A percentile compares a stretch with the other conserved stretches of the same genome.
phyloP scores from a whole-genome alignment of 2,797 vertebrate genomes.

The Novumbra hubbsi region DNA sequence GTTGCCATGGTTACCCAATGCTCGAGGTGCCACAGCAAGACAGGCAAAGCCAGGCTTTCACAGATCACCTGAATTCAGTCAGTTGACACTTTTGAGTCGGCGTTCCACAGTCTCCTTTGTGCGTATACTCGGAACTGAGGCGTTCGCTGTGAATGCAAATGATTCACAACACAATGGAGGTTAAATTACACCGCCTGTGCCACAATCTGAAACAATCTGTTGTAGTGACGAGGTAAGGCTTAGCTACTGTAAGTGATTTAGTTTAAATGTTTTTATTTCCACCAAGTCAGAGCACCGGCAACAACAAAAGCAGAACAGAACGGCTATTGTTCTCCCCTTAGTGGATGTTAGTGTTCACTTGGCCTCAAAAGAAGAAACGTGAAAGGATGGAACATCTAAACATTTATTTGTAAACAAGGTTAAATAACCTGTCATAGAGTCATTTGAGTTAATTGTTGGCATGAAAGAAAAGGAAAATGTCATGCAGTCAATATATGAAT shows the following conservation, averaged over 20 bases:
- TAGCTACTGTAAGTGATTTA: constrained; percentile 56
- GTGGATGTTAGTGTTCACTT: not conserved
- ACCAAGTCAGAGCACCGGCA: constrained; percentile 43
- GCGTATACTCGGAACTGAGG: constrained; percentile 57
- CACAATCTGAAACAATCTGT: constrained; percentile 60
- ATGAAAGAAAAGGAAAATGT: constrained; percentile 6
- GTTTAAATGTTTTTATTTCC: constrained; percentile 46
- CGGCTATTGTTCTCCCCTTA: constrained; percentile 25
- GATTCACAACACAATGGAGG: constrained; percentile 60
- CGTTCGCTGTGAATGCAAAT: constrained; percentile 68
- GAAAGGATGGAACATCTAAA: too few species aligned
- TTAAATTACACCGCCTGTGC: constrained; percentile 23
- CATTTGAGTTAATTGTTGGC: not conserved
- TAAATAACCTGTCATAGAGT: not conserved
- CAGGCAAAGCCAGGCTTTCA: constrained; percentile 73
- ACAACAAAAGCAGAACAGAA: constrained; percentile 46
- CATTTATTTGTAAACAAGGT: too few species aligned
- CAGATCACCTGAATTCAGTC: constrained; percentile 73
- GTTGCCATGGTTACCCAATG: constrained; percentile 74
- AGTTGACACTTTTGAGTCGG: constrained; percentile 54
- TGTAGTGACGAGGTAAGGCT: constrained; percentile 49
- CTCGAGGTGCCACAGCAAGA: constrained; percentile 69
- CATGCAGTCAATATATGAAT: too few species aligned
- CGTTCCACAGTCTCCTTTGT: constrained; percentile 65
- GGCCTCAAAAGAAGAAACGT: too few species aligned